phyloP scores from a whole-genome alignment of 2,113 vertebrate species.

The Ictalurus furcatus region DNA sequence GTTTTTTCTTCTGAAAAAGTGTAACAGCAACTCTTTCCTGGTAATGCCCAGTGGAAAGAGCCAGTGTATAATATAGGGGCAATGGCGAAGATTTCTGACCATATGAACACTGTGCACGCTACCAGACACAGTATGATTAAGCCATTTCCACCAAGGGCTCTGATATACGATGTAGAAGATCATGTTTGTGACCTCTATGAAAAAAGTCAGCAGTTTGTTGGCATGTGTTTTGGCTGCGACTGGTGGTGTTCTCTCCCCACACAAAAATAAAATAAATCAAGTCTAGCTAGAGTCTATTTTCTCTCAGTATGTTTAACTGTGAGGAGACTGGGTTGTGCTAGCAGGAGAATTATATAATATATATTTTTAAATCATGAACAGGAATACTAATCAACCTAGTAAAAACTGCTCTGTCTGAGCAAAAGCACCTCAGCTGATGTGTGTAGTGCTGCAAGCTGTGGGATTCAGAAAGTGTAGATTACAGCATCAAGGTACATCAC shows the following conservation, averaged over 20 bases:
- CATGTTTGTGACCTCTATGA: background rate
- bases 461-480: background rate
- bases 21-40: background rate
- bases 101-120: background rate
- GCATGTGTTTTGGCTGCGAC: background rate
- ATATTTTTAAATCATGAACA: too few species aligned
- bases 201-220: background rate
- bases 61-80: background rate
- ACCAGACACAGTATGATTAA: background rate
- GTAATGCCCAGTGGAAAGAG: background rate
- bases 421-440: background rate
- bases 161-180: background rate
- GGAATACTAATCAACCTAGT: background rate
- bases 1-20: too few species aligned
- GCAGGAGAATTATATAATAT: background rate
- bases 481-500: too few species aligned
- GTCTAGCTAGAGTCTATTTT: background rate
- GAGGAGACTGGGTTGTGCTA: background rate
- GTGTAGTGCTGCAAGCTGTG: background rate
- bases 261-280: background rate
- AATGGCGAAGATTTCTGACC: background rate
- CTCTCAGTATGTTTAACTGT: background rate
- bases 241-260: background rate
- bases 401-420: background rate
- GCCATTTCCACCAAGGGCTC: background rate